These are phyloP conservation scores for Saiga tatarica DNA, from an alignment of 2,113 vertebrate species.

Conservation along the genomic window DNA sequence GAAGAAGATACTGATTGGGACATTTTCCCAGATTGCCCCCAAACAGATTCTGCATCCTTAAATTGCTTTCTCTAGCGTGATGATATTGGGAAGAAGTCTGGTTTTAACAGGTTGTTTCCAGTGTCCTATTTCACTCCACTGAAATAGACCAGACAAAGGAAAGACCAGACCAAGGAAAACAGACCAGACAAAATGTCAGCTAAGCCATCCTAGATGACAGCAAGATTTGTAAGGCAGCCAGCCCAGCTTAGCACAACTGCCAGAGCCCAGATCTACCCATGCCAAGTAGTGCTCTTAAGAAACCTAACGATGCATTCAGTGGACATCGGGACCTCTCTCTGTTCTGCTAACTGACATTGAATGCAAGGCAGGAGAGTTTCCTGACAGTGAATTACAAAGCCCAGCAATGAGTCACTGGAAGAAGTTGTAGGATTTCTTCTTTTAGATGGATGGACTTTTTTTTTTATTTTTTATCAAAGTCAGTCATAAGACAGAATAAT, in stretches of 20 bases:
- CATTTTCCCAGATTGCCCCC: not conserved
- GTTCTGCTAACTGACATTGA: not conserved
- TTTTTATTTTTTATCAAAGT: constrained; percentile 16
- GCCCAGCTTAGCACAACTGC: not conserved
- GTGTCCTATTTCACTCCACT: not conserved
- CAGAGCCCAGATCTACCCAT: not conserved
- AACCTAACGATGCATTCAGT: not conserved
- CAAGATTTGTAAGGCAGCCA: constrained; percentile 21
- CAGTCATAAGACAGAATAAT: constrained; percentile 51
- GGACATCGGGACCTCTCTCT: not conserved
- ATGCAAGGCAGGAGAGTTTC: constrained; percentile 11
- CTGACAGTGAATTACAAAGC: constrained; percentile 49
- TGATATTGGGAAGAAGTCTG: not conserved
- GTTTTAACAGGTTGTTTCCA: not conserved
- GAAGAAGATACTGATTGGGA: not conserved
- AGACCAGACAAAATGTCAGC: not conserved
- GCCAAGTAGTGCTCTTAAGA: not conserved
- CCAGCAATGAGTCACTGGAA: constrained; percentile 32
- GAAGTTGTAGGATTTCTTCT: constrained; percentile 36
- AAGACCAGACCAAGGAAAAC: not conserved
- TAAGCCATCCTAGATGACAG: not conserved
- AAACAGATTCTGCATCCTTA: not conserved
- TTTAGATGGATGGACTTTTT: constrained; percentile 38
- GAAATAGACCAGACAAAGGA: not conserved
- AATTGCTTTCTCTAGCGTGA: not conserved